Evolutionary conservation across 2,888 invertebrate species (phyloP), one percentile per base, ranked within the genome.

Genomic region (Fragum sueziense): DNA sequence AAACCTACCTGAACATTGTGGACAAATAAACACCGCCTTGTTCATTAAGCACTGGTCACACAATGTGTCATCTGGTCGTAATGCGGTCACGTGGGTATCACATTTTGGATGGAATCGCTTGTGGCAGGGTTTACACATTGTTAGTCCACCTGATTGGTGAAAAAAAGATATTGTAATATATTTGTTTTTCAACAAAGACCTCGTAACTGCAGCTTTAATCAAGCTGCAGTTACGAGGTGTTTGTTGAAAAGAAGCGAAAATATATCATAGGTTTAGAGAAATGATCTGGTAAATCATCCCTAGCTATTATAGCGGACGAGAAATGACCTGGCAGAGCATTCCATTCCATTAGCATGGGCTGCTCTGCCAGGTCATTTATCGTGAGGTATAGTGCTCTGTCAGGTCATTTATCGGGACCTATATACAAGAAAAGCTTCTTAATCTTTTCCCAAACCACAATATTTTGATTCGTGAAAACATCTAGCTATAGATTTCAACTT

Each of bases 61-160:
- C 27, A 73, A 25, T 29, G 9, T 61, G 57, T 80, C 80, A 14
- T 61, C 62, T 27, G 52, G 57, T 34, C 73, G 41, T 3, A 73
- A 29, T 14, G 70, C 80, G 1, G 73, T 29, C 57, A 47, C 52
- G 25, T 80, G 69, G 25, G n/a, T 34, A 47, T 72, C 31, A 57
- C 80, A 80, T 33, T 61, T 34, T 9, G 80, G 76, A 41, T 80
- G 80, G 29, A 76, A 80, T 7, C 80, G 62, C 31, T 70, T 75
- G 29, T 80, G 80, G 31, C 80, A 80, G 1, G 76, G 27, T 14
- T 33, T 47, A 57, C 80, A 80, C 31, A 74, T 57, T 1, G 52
- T 69, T 22, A 74, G 34, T 41, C 68, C 74, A 1, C 74, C 74
- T 74, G 47, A 6, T 25, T 27, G 14, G 17, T 22, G 25, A 29